Base-by-base conservation (phyloP, 2,888 invertebrate genomes). In the Drosophila fulvimacula region DNA sequence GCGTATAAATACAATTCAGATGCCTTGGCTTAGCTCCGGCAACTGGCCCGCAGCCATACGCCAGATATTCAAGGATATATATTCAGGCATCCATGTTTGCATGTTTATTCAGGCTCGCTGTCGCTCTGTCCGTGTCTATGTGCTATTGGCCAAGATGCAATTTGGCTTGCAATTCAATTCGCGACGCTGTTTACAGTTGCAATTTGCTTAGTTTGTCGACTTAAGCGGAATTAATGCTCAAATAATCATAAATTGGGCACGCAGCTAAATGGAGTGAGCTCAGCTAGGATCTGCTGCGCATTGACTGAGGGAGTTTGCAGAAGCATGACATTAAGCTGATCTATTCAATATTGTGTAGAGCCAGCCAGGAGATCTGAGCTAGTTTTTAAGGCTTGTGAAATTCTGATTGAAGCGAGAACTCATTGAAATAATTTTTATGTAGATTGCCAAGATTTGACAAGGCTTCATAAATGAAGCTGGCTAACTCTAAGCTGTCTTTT, bases 1-100 rank as follows among this genome's bases (percentile, higher is more conserved):
- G 71, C 79, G 39, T 68, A 74, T 82, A 82, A 82, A 77, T 69
- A 76, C 72, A 69, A 62, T 34, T 49, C 49, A 66, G 55, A 70
- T 70, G 53, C 51, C 63, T 70, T 32, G 55, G 49, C 69, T 63
- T 58, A 53, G 52, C 39, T 30, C 42, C 15, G 41, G n/a, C 53
- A 42, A 44, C 27, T 52, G 63, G 58, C 30, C 48, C 49, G 13
- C 24, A 24, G 34, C 27, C 49, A n/a, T 41, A 24, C 19, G 19
- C n/a, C n/a, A 9, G n/a, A 30, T 30, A 51, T 21, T 6, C 21
- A 9, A 11, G n/a, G 27, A n/a, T 17, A 39, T 36, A 39, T 24
- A 21, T 27, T 44, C 44, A 34, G 17, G 44, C 51, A 55, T 5
- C n/a, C 52, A 24, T 65, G 64, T 62, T 75, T 68, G 64, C 55